These are phyloP conservation scores for Metallyticus violacea DNA, from an alignment of 2,888 invertebrate genomes.

Conservation along the genomic window DNA sequence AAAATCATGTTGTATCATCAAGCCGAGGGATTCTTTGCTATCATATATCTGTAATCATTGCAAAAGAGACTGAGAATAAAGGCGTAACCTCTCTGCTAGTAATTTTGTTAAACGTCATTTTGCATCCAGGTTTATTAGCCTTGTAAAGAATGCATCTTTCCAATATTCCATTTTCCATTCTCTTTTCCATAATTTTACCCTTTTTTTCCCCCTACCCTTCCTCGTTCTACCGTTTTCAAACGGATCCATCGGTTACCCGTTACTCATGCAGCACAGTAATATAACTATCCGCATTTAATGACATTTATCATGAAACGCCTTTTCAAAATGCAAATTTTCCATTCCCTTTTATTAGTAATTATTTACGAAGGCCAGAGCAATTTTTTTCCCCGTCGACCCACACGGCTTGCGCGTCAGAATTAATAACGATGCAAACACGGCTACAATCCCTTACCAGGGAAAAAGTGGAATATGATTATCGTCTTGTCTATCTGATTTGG, in stretches of 20 bases:
- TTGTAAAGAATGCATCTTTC: neutral
- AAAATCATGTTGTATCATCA: no score
- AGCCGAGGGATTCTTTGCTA: neutral
- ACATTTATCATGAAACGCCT: neutral
- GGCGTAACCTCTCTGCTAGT: no score
- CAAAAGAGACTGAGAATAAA: no score
- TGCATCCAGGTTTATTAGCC: neutral
- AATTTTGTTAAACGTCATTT: neutral
- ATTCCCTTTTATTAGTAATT: neutral
- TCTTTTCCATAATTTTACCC: neutral
- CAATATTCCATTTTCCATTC: neutral
- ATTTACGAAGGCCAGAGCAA: neutral
- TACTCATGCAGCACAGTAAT: neutral
- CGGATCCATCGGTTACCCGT: neutral
- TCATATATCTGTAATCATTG: neutral
- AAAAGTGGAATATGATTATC: neutral
- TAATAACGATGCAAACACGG: neutral
- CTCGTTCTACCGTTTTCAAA: no score
- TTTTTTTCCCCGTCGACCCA: neutral
- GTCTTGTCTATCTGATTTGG: neutral
- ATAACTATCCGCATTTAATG: neutral
- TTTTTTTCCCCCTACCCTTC: no score
- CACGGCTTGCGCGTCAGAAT: neutral
- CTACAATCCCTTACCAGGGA: neutral
- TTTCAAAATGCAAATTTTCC: neutral